A percentile compares a stretch with the other conserved stretches of the same genome.
These are phyloP conservation scores for Cyanocitta stelleri DNA, from an alignment of 2,113 vertebrate genomes.

Conservation along the genomic window DNA sequence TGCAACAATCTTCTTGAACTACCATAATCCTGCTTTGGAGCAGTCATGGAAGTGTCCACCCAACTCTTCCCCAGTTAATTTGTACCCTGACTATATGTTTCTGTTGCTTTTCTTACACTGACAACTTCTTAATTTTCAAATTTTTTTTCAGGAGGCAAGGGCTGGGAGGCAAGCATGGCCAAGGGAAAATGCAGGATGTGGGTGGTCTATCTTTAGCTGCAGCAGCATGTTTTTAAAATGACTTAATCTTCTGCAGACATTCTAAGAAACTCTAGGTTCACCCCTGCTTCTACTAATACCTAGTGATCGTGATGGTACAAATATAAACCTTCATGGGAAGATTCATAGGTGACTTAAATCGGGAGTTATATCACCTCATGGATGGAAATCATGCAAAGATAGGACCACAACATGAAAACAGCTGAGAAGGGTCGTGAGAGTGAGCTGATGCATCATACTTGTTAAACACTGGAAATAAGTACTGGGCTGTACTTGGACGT, in stretches of 20 bases:
- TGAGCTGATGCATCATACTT: background rate
- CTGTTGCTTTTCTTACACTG: background rate
- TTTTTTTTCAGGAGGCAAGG: accelerated
- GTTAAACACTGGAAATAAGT: background rate
- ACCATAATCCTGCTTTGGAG: background rate
- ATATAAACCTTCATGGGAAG: background rate
- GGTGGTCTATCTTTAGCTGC: conserved; percentile 19
- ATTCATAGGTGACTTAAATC: background rate
- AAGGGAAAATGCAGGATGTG: background rate
- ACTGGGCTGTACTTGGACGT: background rate
- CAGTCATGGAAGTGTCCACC: background rate
- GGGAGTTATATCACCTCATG: background rate
- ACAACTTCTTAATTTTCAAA: background rate
- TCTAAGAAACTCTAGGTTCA: background rate
- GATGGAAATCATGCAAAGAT: background rate
- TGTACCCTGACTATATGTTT: background rate
- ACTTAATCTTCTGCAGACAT: background rate
- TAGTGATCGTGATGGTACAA: background rate
- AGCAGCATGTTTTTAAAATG: background rate
- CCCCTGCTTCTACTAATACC: background rate
- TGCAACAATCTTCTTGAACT: background rate
- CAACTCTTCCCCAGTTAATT: background rate
- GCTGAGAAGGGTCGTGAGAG: background rate
- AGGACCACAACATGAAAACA: background rate
- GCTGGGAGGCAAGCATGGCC: background rate